Percentiles rank a stretch among this genome's conserved stretches.
phyloP scores from a whole-genome alignment of 2,888 invertebrate genomes.

The Nemotelus pantherinus region DNA sequence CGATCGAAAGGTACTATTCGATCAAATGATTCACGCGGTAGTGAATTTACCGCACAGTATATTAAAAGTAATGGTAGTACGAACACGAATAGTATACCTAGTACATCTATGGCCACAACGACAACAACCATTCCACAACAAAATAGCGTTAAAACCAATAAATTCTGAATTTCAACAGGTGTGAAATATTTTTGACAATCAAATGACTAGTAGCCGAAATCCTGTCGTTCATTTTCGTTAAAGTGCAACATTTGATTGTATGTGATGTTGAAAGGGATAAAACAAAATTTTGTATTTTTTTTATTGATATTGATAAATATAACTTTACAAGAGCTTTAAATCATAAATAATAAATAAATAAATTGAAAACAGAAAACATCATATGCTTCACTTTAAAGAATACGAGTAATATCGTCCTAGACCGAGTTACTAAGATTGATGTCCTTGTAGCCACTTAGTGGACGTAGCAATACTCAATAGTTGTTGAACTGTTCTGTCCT shows the following conservation, averaged over 20 bases:
- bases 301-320: too few species aligned
- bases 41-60: conserved; percentile 61
- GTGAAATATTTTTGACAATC: conserved; percentile 9
- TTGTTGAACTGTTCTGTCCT: not conserved
- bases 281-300: too few species aligned
- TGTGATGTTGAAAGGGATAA: too few species aligned
- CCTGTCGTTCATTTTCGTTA: not conserved
- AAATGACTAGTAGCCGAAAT: conserved; percentile 1
- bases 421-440: not conserved
- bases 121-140: conserved; percentile 52
- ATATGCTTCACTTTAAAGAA: too few species aligned
- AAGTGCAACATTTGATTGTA: not conserved
- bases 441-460: conserved; percentile 32
- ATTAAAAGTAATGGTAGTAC: conserved; percentile 60
- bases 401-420: too few species aligned
- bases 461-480: not conserved
- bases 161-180: conserved; percentile 55
- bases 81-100: conserved; percentile 53
- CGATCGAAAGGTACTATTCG: conserved; percentile 64
- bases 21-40: conserved; percentile 63
- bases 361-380: too few species aligned
- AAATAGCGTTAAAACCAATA: conserved; percentile 57
- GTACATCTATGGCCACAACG: conserved; percentile 55
- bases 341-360: too few species aligned
- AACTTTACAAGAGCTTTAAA: too few species aligned